Conservation (phyloP, 53 echinoderm and acorn worm genomes). For the Patiria pectinifera region DNA sequence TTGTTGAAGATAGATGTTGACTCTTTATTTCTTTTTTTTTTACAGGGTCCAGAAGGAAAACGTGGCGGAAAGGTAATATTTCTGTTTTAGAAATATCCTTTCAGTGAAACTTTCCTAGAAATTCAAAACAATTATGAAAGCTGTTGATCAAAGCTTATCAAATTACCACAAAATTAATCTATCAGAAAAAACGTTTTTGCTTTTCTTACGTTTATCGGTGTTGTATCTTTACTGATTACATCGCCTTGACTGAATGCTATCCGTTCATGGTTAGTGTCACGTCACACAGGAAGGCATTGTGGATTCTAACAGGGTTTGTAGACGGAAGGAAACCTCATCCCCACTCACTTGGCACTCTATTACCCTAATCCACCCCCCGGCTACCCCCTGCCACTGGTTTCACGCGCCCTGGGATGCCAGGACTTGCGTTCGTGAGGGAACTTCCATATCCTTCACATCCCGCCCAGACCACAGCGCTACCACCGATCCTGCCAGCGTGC, state of each 20-base stretch:
- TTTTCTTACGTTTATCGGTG: no score
- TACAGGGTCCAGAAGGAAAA: constrained; percentile 2
- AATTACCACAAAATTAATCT: no score
- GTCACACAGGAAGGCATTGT: constrained; percentile 48
- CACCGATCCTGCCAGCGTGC: neutral
- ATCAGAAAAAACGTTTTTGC: no score
- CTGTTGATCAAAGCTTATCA: no score
- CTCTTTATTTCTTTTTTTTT: neutral
- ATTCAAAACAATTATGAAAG: neutral
- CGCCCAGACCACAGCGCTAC: neutral
- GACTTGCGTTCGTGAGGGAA: neutral
- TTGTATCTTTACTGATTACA: no score
- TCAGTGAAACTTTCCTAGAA: neutral
- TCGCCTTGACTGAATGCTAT: neutral
- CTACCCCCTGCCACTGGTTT: neutral
- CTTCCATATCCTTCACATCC: neutral
- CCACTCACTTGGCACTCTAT: constrained; percentile 45
- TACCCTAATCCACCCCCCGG: constrained; percentile 38
- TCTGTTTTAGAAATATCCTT: neutral
- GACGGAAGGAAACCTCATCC: constrained; percentile 34
- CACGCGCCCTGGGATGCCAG: neutral
- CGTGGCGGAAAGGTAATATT: neutral
- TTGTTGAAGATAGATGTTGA: neutral
- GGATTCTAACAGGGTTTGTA: constrained; percentile 16
- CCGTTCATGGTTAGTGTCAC: constrained; percentile 21